Evolutionary conservation across 2,888 invertebrate genomes (phyloP), one percentile per base, ranked within the genome.

Genomic region (Linnaemya vulpina): DNA sequence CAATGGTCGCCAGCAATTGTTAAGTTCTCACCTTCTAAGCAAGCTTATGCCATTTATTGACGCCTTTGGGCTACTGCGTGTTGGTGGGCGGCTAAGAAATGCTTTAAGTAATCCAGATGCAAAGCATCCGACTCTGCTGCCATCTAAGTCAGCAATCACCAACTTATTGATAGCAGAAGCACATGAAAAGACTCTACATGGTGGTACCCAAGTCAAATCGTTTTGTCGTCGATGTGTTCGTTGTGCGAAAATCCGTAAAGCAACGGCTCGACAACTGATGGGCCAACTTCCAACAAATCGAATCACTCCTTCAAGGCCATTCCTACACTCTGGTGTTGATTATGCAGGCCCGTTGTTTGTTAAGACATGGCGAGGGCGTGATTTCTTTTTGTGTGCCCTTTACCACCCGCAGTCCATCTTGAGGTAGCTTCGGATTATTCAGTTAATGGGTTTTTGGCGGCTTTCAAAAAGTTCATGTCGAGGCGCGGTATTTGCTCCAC

Each of bases 291-390:
- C 82, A 53, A 53, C 38, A 7, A 62, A 62, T 8, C 55, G 79
- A 30, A 77, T 65, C 3, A 86, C 53, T 35, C 58, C 49, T 30
- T 30, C 74, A 43, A 25, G 55, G 30, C 78, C 83, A 38, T 79
- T 79, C 9, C 20, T 63, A 1, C 62, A 70, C 51, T 68, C 68
- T 3, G 75, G 70, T 35, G n/a, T n/a, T n/a, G 55, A 81, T 25
- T 85, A 78, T 17, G 80, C 84, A 43, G 81, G 86, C 3, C 87
- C 82, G 3, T 71, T 87, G 22, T 67, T 62, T n/a, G 43, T 87
- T 8, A 71, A 79, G 5, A 73, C 40, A 11, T 76, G 60, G 53
- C 62, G 53, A 7, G 77, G 76, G 5, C 38, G 80, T 46, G 51
- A 53, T 1, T 22, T 0, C 51, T 80, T 17, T 85, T 85, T 73